Base-by-base conservation (phyloP, 2,113 vertebrate genomes). In the Nerophis lumbriciformis region DNA sequence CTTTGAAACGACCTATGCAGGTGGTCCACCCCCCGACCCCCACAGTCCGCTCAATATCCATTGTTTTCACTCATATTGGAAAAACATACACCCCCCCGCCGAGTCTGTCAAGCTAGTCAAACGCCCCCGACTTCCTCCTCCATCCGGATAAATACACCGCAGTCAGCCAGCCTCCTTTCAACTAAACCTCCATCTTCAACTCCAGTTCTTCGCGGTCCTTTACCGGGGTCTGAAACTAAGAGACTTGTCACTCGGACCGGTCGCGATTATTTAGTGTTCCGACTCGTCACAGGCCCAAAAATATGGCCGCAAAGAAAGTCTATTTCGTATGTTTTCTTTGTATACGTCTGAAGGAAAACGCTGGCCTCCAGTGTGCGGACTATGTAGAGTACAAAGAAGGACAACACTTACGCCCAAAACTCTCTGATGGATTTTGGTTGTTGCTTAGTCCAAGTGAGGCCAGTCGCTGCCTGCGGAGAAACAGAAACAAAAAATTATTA, bases 1-100 rank as follows among this genome's bases (percentile, higher is more conserved):
- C 69, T 70, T 64, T 65, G 59, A 77, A 79, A 82, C 67, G 80
- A 79, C 81, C 81, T 79, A 78, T 79, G 63, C 87, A 90, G 87
- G 85, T 88, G 89, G 82, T 70, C 82, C 53, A 51, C 9, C 60
- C 68, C 76, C 67, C 81, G 65, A 79, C 76, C 66, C 58, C 39
- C 39, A 47, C 28, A 28, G 28, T 9, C 39, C 2, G 42, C 42
- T 39, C 28, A 28, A 28, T 28, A 28, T 58, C 68, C 61, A 82
- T 79, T 88, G 83, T 87, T 80, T 81, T 78, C 57, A 63, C 69
- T 53, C 72, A 54, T 66, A 65, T 71, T 73, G 73, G 69, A 85
- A 86, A 85, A 83, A 81, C 83, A 80, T 0, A n/a, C 56, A 19
- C 21, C 63, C n/a, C 55, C 50, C 16, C 53, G 0, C 28, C 39